Conservation (phyloP, 2,888 invertebrate genomes). For the Andricus curvator region DNA sequence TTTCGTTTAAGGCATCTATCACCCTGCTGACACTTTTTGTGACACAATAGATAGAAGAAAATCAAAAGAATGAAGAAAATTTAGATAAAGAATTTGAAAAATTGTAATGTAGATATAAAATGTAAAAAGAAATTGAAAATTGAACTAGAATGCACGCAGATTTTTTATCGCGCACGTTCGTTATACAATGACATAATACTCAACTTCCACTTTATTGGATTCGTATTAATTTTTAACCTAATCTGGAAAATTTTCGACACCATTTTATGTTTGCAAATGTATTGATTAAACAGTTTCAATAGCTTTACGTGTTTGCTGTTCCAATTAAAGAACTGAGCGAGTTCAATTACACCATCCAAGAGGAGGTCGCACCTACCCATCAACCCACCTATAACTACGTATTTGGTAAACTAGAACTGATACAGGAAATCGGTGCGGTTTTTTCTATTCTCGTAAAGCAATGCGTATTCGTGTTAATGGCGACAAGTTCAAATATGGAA, state of each 20-base stretch:
- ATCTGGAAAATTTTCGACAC: slow-evolving; percentile 34
- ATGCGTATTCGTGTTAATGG: slow-evolving; percentile 14
- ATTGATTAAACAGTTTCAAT: slow-evolving; percentile 36
- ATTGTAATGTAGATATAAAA: too few species aligned
- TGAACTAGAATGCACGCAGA: not conserved
- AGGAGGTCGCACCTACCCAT: slow-evolving; percentile 36
- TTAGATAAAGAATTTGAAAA: too few species aligned
- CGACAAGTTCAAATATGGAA: slow-evolving; percentile 3
- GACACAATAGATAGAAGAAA: too few species aligned
- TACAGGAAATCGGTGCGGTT: slow-evolving; percentile 16
- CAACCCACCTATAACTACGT: slow-evolving; percentile 1
- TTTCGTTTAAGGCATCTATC: too few species aligned
- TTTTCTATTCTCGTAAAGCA: not conserved
- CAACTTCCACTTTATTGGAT: not conserved
- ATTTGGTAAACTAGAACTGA: slow-evolving; percentile 31
- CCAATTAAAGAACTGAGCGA: slow-evolving; percentile 25
- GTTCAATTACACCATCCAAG: slow-evolving; percentile 35
- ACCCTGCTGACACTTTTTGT: too few species aligned
- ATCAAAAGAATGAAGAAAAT: too few species aligned
- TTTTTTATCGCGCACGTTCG: not conserved
- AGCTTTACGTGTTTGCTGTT: not conserved
- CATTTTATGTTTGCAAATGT: slow-evolving; percentile 11
- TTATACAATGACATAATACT: not conserved
- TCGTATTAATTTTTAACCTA: not conserved
- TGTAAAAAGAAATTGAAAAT: too few species aligned